phyloP scores from a whole-genome alignment of 2,113 vertebrate species.

The Pachycephala philippinensis region DNA sequence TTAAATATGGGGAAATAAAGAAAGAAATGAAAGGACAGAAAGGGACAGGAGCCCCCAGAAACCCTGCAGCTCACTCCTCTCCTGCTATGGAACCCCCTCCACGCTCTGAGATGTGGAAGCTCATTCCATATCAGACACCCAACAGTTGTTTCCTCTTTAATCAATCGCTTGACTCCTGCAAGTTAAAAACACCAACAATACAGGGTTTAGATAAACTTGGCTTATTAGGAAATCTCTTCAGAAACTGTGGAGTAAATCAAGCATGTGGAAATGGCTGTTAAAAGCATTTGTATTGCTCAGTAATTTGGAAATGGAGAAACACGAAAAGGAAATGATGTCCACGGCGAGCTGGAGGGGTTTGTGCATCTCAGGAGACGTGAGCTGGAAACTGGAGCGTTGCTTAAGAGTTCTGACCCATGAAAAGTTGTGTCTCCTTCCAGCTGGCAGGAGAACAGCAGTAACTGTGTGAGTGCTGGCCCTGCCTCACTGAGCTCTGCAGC shows the following conservation, averaged over 20 bases:
- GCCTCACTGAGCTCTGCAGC: not conserved
- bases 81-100: accelerated
- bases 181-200: not conserved
- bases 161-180: not conserved
- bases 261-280: not conserved
- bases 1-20: not conserved
- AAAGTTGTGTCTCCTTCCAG: slow-evolving; percentile 14
- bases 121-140: not conserved
- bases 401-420: slow-evolving; percentile 37
- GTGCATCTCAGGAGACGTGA: not conserved
- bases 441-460: not conserved
- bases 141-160: not conserved
- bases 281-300: slow-evolving; percentile 3
- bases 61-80: not conserved
- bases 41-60: not conserved
- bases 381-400: slow-evolving; percentile 26
- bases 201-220: not conserved
- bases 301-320: slow-evolving; percentile 13
- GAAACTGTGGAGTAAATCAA: not conserved
- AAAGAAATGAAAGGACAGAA: not conserved
- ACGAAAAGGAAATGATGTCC: slow-evolving; percentile 41
- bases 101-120: not conserved
- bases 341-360: not conserved
- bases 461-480: not conserved
- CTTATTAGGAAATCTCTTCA: not conserved